Base-by-base conservation (phyloP, 2,888 invertebrate genomes). In the Oscheius sp. region DNA sequence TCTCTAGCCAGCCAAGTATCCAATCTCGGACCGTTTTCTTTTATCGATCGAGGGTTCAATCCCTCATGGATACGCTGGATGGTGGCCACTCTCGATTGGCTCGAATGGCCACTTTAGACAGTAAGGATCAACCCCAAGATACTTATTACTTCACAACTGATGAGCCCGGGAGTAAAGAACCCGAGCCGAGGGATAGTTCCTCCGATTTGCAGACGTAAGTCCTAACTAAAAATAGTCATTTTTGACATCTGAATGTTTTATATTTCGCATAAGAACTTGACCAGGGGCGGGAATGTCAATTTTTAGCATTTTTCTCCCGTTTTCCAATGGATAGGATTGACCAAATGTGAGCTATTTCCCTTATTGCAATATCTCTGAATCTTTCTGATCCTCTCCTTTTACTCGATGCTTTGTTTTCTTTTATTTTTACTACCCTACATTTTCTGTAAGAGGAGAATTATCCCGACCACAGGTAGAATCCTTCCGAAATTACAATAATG, bases 31-130 rank as follows among this genome's bases (percentile, higher is more conserved):
- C 66, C 66, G 35, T 35, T n/a, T n/a, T n/a, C 35, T 35, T 9
- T 49, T 49, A 49, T 49, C 49, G 49, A 27, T 49, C 27, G 66
- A 43, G 45, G 45, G 45, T 45, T 16, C 9, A 12, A 9, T 12
- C 45, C 16, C 45, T 18, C 6, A 76, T 78, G 78, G 73, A 78
- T 74, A 78, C 78, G 46, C 58, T 78, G 69, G 78, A 78, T 69
- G 35, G 35, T 3, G 74, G 74, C 41, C 76, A 76, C n/a, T 75
- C 75, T 16, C 52, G 52, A 58, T 49, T 76, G 27, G 53, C 70
- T 52, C 64, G 76, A 49, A 76, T 78, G 76, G 73, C 74, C 35
- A 79, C 79, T 13, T 29, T 79, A 52, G 79, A 79, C 18, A 76
- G 74, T 9, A 68, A 72, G 46, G 74, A 76, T 13, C 63, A 56